These are phyloP conservation scores for Cinara cedri DNA, from an alignment of 2,888 invertebrate species.

Conservation along the genomic window DNA sequence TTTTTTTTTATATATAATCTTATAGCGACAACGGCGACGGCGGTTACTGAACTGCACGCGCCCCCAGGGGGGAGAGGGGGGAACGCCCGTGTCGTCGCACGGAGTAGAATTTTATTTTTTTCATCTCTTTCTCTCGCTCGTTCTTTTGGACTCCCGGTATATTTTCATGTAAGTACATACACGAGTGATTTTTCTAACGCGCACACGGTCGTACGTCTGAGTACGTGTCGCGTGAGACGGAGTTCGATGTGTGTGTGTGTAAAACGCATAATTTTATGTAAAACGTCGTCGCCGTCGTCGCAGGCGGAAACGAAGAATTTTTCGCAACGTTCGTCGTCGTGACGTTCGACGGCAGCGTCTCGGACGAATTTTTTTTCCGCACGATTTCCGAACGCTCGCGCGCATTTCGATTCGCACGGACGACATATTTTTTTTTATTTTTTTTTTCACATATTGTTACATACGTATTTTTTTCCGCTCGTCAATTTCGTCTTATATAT, in stretches of 20 bases:
- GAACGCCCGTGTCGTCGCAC: conserved; percentile 2
- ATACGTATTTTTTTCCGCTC: too few relatives aligned
- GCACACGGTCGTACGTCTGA: background rate
- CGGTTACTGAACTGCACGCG: conserved; percentile 13
- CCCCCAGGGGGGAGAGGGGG: background rate
- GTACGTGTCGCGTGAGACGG: conserved; percentile 8
- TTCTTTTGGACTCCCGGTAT: background rate
- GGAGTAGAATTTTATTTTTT: background rate
- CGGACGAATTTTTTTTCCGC: conserved; percentile 40
- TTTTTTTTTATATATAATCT: background rate
- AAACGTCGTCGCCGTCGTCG: background rate
- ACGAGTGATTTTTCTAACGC: background rate
- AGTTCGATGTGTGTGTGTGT: background rate
- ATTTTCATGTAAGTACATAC: background rate
- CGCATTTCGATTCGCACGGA: background rate
- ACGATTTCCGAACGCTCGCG: conserved; percentile 31
- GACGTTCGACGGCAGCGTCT: background rate
- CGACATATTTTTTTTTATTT: conserved; percentile 19
- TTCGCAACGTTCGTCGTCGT: background rate
- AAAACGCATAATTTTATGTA: conserved; percentile 12
- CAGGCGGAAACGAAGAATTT: background rate
- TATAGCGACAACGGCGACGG: background rate
- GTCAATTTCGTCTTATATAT: background rate
- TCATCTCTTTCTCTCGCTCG: too few relatives aligned
- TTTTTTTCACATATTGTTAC: too few relatives aligned